Conservation (phyloP, 2,888 invertebrate species). For the Hermodice carunculata region DNA sequence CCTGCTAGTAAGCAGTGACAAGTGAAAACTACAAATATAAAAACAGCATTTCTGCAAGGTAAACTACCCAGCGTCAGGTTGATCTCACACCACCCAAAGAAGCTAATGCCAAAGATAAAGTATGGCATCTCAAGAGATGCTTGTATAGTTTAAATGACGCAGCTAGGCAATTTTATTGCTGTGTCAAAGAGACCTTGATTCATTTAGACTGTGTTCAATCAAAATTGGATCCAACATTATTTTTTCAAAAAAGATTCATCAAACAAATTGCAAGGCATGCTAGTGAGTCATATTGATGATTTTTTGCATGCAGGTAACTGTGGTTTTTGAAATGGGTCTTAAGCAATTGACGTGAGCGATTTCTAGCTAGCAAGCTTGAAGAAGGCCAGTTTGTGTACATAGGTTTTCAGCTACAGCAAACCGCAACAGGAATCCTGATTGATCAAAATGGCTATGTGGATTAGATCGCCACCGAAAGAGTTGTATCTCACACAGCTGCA, state of each 20-base stretch:
- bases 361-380: constrained; percentile 25
- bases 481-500: not conserved
- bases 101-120: too few relatives aligned
- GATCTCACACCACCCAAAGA: not conserved
- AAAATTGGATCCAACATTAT: constrained; percentile 40
- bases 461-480: not conserved
- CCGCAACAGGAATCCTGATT: not conserved
- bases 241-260: constrained; percentile 21
- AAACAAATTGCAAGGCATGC: constrained; percentile 23
- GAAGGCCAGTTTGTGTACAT: constrained; percentile 32
- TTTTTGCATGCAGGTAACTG: constrained; percentile 38
- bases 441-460: constrained; percentile 1
- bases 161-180: constrained; percentile 38
- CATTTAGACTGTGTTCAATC: constrained; percentile 34
- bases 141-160: constrained; percentile 42
- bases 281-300: constrained; percentile 44
- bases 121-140: constrained; percentile 42
- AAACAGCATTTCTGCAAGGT: not conserved
- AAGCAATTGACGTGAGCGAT: constrained; percentile 13
- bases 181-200: constrained; percentile 32
- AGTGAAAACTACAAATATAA: not conserved
- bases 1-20: not conserved
- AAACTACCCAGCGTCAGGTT: not conserved
- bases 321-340: constrained; percentile 27
- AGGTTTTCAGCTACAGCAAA: constrained; percentile 8